Conservation (phyloP, 2,888 invertebrate species). For the Ophraella communa region DNA sequence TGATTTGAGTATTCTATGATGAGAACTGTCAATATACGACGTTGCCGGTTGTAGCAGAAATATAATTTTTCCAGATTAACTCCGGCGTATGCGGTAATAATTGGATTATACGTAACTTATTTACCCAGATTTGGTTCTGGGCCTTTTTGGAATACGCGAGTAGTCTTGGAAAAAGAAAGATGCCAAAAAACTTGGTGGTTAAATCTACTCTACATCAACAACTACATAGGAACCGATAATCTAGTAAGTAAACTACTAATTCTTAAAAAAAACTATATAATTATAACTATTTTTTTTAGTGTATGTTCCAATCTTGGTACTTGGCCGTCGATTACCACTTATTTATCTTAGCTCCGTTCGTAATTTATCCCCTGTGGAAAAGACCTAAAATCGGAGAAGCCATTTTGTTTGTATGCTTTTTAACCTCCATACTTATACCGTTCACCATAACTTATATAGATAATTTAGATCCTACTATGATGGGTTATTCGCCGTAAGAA, state of each 20-base stretch:
- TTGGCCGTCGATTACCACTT: slow-evolving; percentile 60
- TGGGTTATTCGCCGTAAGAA: slow-evolving; percentile 73
- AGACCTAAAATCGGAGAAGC: slow-evolving; percentile 66
- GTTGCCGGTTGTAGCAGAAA: no score
- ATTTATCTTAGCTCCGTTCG: slow-evolving; percentile 68
- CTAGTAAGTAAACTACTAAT: no score
- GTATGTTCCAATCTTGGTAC: slow-evolving; percentile 79
- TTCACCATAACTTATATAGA: slow-evolving; percentile 64
- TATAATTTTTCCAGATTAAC: slow-evolving; percentile 70
- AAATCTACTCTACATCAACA: slow-evolving; percentile 76
- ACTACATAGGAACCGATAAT: slow-evolving; percentile 71
- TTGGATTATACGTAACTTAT: slow-evolving; percentile 77
- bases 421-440: slow-evolving; percentile 57
- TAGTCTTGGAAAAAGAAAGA: slow-evolving; percentile 64
- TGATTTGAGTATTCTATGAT: no score
- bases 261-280: not conserved
- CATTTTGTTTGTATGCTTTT: slow-evolving; percentile 61
- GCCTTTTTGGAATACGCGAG: slow-evolving; percentile 73
- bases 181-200: slow-evolving; percentile 77
- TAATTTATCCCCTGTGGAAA: slow-evolving; percentile 73
- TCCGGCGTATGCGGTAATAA: slow-evolving; percentile 74
- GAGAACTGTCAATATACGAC: no score
- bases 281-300: slow-evolving; percentile 58
- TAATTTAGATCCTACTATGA: slow-evolving; percentile 71
- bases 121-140: slow-evolving; percentile 73